Evolutionary conservation across 2,797 vertebrate genomes (phyloP).

Genomic region (Notolepis coatsorum): DNA sequence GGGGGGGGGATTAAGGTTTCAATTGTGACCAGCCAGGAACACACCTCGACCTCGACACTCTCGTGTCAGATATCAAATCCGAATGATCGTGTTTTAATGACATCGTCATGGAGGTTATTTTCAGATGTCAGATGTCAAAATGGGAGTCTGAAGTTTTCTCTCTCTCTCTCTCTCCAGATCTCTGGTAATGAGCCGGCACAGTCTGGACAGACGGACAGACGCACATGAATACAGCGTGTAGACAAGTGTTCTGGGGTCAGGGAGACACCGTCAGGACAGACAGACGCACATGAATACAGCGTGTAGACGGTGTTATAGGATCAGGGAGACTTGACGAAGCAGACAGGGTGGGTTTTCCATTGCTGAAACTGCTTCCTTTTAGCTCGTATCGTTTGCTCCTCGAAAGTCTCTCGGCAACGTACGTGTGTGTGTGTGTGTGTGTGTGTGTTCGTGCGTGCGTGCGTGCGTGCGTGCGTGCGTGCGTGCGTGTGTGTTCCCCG

Average conservation of each 20-base stretch:
- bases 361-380: slow-evolving; percentile 55
- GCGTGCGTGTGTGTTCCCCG: slow-evolving; percentile 23
- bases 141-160: slow-evolving; percentile 16
- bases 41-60: slow-evolving; percentile 45
- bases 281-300: slow-evolving; percentile 17
- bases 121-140: slow-evolving; percentile 23
- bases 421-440: slow-evolving; percentile 29
- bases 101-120: slow-evolving; percentile 57
- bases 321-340: slow-evolving; percentile 48
- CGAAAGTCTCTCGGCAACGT: slow-evolving; percentile 62
- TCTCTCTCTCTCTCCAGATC: too few species aligned
- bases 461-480: not conserved
- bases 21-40: slow-evolving; percentile 52
- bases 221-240: slow-evolving; percentile 1
- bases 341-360: slow-evolving; percentile 49
- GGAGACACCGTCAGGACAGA: not conserved
- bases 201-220: slow-evolving; percentile 20
- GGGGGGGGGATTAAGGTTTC: slow-evolving; percentile 35
- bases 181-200: slow-evolving; percentile 9
- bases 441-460: slow-evolving; percentile 20
- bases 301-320: too few species aligned
- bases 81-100: slow-evolving; percentile 49
- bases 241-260: too few species aligned
- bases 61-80: slow-evolving; percentile 63
- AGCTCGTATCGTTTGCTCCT: slow-evolving; percentile 61